Base-by-base conservation (phyloP, 2,113 vertebrate species). In the Bothrops jararaca region DNA sequence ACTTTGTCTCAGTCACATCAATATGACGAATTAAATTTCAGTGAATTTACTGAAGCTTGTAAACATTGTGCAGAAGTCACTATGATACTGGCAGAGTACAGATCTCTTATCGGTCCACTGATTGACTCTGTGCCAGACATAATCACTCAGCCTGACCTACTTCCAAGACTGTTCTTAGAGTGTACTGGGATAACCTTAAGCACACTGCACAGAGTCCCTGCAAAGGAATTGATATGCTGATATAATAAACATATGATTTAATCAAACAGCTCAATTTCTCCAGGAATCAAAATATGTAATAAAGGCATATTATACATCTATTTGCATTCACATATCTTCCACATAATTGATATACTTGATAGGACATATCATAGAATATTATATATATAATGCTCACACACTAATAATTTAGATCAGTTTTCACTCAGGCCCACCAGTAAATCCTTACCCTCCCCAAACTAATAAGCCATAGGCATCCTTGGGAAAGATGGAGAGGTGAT, bases 401-500 rank as follows among this genome's bases (percentile, higher is more conserved):
- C 23, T 90, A 88, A 74, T 91, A 85, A 94, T 87, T 52, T 85
- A 91, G 42, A 88, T 90, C 69, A 80, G 69, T 80, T 34, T 80
- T 80, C 69, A 80, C 69, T 8, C 69, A 80, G 18, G 2, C 6
- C 6, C 34, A 39, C 34, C 69, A 80, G 69, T 80, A 80, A 80
- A 80, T 80, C 69, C 69, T 39, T 80, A 80, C 34, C 6, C 18
- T 80, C 18, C 69, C 34, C 18, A 80, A 39, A 39, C 69, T 80
- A 80, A 22, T 34, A 80, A 22, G 18, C 18, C 69, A 39, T 80
- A 80, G 69, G 34, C 15, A 80, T 22, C 69, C 69, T 39, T 80
- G 34, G 22, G 34, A 39, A 80, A 39, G 74, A 34, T 20, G 18
- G 74, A 39, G 7, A 80, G 34, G 18, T 80, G n/a, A 42, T 80